Base-by-base conservation (phyloP, 2,888 invertebrate genomes). In the Caenorhabditis becei region DNA sequence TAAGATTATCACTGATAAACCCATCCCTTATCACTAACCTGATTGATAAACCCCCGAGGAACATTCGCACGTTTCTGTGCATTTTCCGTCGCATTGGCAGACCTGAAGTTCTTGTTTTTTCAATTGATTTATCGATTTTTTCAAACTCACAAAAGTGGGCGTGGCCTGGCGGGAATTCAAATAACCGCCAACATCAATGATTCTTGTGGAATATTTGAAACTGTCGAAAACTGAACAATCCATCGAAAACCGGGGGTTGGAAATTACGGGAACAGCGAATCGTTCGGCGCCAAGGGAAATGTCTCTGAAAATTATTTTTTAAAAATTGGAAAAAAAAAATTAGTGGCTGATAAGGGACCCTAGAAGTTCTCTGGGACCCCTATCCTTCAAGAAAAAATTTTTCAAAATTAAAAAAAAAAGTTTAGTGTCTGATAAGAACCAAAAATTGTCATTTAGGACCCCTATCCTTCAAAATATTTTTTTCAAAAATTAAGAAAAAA, bases 251-350 rank as follows among this genome's bases (percentile, higher is more conserved):
- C 44, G 61, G 1, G 63, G 61, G 53, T 65, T 77, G 16, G 62
- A 80, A 18, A 82, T 59, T 7, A 86, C 86, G 1, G 82, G 80
- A 2, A 86, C 77, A 0, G 83, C 65, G 49, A 85, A 86, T 0
- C 86, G 80, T 28, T 86, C 86, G 10, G 74, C 74, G 10, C 86
- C 86, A 5, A 65, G 54, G 10, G 86, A 81, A 8, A 86, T 77
- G 62, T 86, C 86, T 44, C 86, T 86, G 77, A 47, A 83, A 69
- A 2, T 66, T 32, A 7, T 32, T 32, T 32, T 32, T n/a, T 35
- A 35, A 35, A 10, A 35, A 5, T 8, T 10, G 35, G 35, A 35
- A 10, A 35, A 8, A 8, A 35, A 8, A 5, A 10, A 35, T 35
- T 35, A 8, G 35, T 35, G 35, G 35, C 7, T n/a, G n/a, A n/a